These are phyloP conservation scores for Toxostoma redivivum DNA, from an alignment of 2,113 vertebrate genomes.

Conservation along the genomic window DNA sequence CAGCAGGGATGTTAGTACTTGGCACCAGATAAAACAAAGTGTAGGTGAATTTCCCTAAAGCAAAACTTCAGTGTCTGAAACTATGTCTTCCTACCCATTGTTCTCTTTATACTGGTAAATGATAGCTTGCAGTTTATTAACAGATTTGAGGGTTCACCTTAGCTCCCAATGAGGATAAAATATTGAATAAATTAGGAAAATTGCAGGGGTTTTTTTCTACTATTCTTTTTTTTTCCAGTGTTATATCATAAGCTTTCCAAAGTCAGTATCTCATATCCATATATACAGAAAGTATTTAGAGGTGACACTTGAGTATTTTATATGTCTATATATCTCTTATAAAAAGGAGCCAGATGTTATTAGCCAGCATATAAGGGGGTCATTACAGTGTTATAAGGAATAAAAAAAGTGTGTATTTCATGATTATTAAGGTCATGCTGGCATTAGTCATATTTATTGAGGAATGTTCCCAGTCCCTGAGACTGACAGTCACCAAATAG, in stretches of 20 bases:
- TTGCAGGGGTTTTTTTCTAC: accelerated
- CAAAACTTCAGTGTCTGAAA: not conserved
- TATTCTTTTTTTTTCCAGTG: not conserved
- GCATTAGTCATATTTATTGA: not conserved
- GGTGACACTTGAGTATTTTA: not conserved
- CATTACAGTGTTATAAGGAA: not conserved
- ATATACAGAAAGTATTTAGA: not conserved
- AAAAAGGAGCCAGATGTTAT: not conserved
- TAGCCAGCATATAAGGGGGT: not conserved
- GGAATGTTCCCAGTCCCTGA: not conserved
- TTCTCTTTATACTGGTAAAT: not conserved
- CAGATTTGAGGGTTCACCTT: not conserved
- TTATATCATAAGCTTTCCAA: not conserved
- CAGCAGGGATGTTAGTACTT: not conserved
- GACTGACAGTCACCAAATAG: not conserved
- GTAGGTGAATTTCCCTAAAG: not conserved
- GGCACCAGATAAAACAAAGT: not conserved
- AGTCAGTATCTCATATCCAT: not conserved
- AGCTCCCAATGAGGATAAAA: not conserved
- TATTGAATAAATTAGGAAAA: not conserved
- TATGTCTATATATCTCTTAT: not conserved
- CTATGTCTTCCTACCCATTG: not conserved
- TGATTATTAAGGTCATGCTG: not conserved
- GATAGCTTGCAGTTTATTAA: not conserved
- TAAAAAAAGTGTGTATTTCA: accelerated